Percentiles rank a stretch among this genome's conserved stretches.
phyloP scores from a whole-genome alignment of 2,113 vertebrate genomes.

The Oryzias woworae region DNA sequence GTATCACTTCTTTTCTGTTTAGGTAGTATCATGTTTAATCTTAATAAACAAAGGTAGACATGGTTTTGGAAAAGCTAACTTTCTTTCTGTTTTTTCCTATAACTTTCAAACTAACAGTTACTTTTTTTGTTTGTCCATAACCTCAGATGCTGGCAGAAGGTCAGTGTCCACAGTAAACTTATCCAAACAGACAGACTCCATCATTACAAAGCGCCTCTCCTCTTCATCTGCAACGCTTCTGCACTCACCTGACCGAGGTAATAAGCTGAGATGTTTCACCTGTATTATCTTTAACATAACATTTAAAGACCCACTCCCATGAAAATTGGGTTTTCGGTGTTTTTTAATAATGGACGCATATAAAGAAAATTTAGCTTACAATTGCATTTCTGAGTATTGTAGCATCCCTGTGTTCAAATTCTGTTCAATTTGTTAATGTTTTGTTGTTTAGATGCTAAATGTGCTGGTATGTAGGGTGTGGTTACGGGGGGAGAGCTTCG shows the following conservation, averaged over 20 bases:
- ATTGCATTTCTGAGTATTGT: too few relatives aligned
- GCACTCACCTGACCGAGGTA: conserved; percentile 98
- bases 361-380: too few relatives aligned
- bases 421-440: too few relatives aligned
- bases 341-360: too few relatives aligned
- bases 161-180: conserved; percentile 98
- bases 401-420: too few relatives aligned
- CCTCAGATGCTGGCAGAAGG: conserved; percentile 90
- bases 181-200: conserved; percentile 93
- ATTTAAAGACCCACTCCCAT: too few relatives aligned
- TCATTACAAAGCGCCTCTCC: conserved; percentile 98
- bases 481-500: too few relatives aligned
- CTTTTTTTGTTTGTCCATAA: conserved; percentile 70
- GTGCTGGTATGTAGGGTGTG: too few relatives aligned
- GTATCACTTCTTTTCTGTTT: conserved; percentile 7
- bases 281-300: too few relatives aligned
- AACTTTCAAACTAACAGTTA: conserved; percentile 73
- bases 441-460: too few relatives aligned
- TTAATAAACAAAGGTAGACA: conserved; percentile 29
- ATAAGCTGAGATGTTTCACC: neutral
- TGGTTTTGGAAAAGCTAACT: conserved; percentile 13
- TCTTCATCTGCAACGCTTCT: conserved; percentile 96
- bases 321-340: too few relatives aligned
- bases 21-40: conserved; percentile 41
- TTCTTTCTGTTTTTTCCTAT: conserved; percentile 4